phyloP scores from a whole-genome alignment of 1,140 invertebrate genomes.

The Hesperophylax magnus region DNA sequence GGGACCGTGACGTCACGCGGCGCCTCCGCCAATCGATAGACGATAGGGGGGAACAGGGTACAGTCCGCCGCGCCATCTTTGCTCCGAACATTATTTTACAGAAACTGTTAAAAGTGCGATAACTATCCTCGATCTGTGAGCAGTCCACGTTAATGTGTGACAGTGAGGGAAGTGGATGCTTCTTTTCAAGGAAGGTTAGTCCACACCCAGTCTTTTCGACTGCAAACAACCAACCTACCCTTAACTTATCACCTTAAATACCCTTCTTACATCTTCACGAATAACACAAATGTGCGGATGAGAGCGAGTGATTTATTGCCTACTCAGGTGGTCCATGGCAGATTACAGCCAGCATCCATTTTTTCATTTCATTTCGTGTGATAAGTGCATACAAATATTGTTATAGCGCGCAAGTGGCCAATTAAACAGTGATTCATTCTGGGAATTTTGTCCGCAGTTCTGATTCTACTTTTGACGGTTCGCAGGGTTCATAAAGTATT shows the following conservation, averaged over 20 bases:
- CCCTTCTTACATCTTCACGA: background rate
- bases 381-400: background rate
- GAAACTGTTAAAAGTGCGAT: conserved; percentile 45
- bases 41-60: conserved; percentile 41
- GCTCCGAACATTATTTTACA: conserved; percentile 46
- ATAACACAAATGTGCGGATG: conserved; percentile 1
- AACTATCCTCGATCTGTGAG: conserved; percentile 39
- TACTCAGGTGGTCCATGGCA: background rate
- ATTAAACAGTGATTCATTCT: conserved; percentile 11
- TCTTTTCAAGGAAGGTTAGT: conserved; percentile 76
- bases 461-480: too few species aligned
- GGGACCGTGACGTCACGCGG: conserved; percentile 44
- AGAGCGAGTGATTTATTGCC: conserved; percentile 19
- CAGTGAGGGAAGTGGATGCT: conserved; percentile 78
- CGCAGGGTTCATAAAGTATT: too few species aligned
- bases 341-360: background rate
- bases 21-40: conserved; percentile 53
- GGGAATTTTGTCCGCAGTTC: background rate
- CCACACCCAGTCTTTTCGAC: background rate
- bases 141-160: conserved; percentile 75
- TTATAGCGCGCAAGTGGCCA: conserved; percentile 2
- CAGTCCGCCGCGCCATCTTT: conserved; percentile 52
- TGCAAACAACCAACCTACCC: too few species aligned
- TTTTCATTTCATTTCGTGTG: background rate
- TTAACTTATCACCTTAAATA: too few species aligned